Conservation (phyloP, 2,797 vertebrate species). For the Hemibagrus guttatus region DNA sequence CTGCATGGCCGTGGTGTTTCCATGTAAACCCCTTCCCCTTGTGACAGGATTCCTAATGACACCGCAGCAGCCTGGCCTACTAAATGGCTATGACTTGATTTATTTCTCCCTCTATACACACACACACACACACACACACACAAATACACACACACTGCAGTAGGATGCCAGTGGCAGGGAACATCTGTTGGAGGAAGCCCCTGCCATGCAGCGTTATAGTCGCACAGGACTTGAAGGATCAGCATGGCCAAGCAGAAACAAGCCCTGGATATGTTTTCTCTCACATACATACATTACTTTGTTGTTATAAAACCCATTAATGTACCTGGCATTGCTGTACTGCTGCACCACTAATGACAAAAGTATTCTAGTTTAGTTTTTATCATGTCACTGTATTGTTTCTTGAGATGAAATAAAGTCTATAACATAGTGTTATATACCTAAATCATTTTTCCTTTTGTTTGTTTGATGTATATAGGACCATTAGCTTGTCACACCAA, state of each 20-base stretch:
- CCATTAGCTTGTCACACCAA: too few species aligned
- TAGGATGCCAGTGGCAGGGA: conserved; percentile 81
- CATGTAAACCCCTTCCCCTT: conserved; percentile 63
- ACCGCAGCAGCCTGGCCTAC: conserved; percentile 70
- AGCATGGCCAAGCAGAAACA: conserved; percentile 62
- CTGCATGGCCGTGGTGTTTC: conserved; percentile 72
- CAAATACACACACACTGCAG: conserved; percentile 51
- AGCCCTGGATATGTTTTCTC: conserved; percentile 64
- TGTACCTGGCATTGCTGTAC: background rate
- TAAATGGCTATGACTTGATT: conserved; percentile 78
- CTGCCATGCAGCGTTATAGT: conserved; percentile 79
- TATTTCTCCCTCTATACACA: conserved; percentile 72
- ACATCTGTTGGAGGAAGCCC: conserved; percentile 83
- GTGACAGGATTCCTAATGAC: conserved; percentile 78
- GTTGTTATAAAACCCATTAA: background rate
- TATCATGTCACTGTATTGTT: background rate
- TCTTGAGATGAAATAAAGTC: background rate
- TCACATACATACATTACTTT: background rate
- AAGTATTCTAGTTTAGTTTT: background rate
- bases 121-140: conserved; percentile 44
- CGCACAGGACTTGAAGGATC: conserved; percentile 63
- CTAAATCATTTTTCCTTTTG: background rate
- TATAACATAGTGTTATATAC: background rate
- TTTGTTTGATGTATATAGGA: background rate
- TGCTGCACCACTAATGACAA: background rate